Evolutionary conservation across 1,140 invertebrate species (phyloP).

Genomic region (Orius insidiosus): DNA sequence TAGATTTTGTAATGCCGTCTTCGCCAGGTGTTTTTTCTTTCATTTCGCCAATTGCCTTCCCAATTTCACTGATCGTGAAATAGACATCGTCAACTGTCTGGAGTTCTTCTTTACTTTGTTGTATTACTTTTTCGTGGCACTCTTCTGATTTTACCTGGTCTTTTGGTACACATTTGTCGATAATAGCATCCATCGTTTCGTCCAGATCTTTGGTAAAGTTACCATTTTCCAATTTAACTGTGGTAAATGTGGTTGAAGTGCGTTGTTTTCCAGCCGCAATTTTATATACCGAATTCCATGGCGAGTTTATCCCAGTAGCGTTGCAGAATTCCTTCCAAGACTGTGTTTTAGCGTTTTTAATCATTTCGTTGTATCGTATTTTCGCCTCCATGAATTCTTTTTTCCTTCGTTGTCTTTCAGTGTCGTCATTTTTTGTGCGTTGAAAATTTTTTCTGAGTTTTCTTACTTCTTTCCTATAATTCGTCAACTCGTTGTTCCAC

Average conservation of each 20-base stretch:
- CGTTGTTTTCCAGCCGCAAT: not conserved
- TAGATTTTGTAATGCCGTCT: not conserved
- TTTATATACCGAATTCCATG: not conserved
- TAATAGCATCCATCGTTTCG: not conserved
- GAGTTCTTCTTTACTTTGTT: not conserved
- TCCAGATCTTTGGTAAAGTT: not conserved
- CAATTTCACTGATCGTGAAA: not conserved
- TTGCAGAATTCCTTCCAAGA: no score
- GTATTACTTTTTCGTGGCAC: not conserved
- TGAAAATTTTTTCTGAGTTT: not conserved
- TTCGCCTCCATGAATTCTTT: not conserved
- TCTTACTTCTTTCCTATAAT: no score
- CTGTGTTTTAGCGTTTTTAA: no score
- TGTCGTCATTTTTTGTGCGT: not conserved
- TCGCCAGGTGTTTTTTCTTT: not conserved
- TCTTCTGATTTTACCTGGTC: no score
- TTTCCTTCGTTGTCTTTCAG: not conserved
- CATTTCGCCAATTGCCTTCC: not conserved
- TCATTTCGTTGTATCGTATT: no score
- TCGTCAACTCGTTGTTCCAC: no score
- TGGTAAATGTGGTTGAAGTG: not conserved
- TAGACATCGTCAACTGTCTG: not conserved
- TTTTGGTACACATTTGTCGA: not conserved
- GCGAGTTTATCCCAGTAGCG: no score
- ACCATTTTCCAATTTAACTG: not conserved